phyloP scores from a whole-genome alignment of 2,797 vertebrate species.

The Anisognathus igniventris region DNA sequence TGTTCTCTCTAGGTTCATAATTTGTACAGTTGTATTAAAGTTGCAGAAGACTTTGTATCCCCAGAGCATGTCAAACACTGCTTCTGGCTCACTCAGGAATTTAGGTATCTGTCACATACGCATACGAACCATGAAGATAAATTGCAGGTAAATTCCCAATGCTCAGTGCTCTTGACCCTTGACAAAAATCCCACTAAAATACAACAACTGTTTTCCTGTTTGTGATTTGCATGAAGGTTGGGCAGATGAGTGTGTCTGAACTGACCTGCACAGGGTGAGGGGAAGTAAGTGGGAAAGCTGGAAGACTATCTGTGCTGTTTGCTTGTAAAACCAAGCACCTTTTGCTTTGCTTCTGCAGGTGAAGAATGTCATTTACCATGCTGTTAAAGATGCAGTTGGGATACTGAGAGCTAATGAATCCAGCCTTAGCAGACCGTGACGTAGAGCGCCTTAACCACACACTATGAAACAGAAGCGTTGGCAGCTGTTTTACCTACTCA shows the following conservation, averaged over 20 bases:
- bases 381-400: conserved; percentile 79
- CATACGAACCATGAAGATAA: conserved; percentile 83
- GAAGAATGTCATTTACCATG: conserved; percentile 83
- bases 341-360: conserved; percentile 53
- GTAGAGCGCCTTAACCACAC: conserved; percentile 31
- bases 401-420: conserved; percentile 77
- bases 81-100: conserved; percentile 84
- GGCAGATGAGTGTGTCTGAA: rapidly evolving
- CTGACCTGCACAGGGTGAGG: rapidly evolving
- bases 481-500: conserved; percentile 74
- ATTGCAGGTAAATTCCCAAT: conserved; percentile 68
- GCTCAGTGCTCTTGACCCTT: not conserved
- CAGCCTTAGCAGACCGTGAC: conserved; percentile 69
- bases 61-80: conserved; percentile 82
- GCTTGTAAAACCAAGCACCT: not conserved
- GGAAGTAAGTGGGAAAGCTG: not conserved
- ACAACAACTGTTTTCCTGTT: not conserved
- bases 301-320: rapidly evolving
- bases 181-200: not conserved
- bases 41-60: conserved; percentile 83
- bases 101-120: conserved; percentile 79
- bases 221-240: rapidly evolving
- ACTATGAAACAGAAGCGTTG: conserved; percentile 56
- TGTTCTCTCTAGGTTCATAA: conserved; percentile 77
- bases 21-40: conserved; percentile 83